phyloP scores from a whole-genome alignment of 2,888 invertebrate genomes.

The Tenthredo amoena region DNA sequence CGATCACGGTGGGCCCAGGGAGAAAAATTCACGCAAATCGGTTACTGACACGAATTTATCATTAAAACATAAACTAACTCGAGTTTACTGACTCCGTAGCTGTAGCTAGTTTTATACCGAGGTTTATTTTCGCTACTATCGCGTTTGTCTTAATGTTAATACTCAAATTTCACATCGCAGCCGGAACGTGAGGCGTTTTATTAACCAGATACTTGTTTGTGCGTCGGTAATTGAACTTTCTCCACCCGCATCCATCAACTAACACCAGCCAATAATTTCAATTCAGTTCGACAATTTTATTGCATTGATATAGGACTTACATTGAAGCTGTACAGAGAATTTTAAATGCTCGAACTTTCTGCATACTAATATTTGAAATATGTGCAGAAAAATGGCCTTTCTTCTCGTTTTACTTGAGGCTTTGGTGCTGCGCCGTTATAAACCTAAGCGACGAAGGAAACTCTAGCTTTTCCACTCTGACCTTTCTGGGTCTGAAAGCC shows the following conservation, averaged over 20 bases:
- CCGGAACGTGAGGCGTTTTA: conserved; percentile 3
- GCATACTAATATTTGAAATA: not conserved
- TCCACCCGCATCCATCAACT: not conserved
- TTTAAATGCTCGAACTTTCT: not conserved
- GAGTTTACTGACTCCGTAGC: not conserved
- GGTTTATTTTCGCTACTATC: not conserved
- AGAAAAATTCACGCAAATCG: not conserved
- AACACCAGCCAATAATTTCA: not conserved
- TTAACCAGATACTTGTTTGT: conserved; percentile 12
- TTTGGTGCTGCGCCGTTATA: not conserved
- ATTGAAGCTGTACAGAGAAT: not conserved
- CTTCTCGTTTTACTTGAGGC: not conserved
- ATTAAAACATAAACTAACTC: not conserved
- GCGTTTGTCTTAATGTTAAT: not conserved
- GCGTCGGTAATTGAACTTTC: conserved; percentile 10
- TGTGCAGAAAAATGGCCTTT: not conserved
- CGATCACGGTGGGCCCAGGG: not conserved
- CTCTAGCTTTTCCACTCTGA: not conserved
- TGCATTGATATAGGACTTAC: not conserved
- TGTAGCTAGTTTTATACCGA: not conserved
- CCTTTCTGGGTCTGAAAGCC: not conserved
- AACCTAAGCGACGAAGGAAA: not conserved
- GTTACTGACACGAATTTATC: not conserved
- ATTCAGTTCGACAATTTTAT: not conserved
- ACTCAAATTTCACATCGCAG: conserved; percentile 19